Conservation (phyloP, 2,888 invertebrate species). For the Agrochola lota region DNA sequence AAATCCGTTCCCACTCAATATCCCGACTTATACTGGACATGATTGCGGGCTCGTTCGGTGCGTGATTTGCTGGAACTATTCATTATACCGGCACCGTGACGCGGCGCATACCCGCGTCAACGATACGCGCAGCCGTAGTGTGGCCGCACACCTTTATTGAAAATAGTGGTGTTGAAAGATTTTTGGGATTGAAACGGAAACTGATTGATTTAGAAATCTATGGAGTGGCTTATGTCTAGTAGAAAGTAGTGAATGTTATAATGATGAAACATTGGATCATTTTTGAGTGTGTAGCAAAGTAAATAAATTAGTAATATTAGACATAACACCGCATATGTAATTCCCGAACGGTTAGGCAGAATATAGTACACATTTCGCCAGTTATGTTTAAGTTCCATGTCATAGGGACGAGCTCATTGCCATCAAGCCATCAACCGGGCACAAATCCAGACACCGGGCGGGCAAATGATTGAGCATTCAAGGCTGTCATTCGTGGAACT, state of each 20-base stretch:
- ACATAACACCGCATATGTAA: neutral
- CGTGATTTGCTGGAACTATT: slow-evolving; percentile 68
- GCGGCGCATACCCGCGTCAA: slow-evolving; percentile 59
- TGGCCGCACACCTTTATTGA: slow-evolving; percentile 46
- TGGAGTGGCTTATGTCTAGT: neutral
- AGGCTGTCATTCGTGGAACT: too few relatives aligned
- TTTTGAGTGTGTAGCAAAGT: neutral
- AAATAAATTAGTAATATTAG: neutral
- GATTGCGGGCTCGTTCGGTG: slow-evolving; percentile 34
- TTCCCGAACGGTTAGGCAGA: neutral
- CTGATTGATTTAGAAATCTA: slow-evolving; percentile 42
- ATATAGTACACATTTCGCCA: neutral
- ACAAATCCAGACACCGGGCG: too few relatives aligned
- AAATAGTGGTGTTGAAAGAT: slow-evolving; percentile 22
- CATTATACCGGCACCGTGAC: slow-evolving; percentile 60
- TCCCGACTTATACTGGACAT: slow-evolving; percentile 15
- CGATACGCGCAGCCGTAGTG: slow-evolving; percentile 19
- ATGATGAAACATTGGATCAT: neutral
- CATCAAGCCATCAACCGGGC: too few relatives aligned
- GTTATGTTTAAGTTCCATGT: neutral
- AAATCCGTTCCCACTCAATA: slow-evolving; percentile 6
- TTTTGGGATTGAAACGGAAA: slow-evolving; percentile 3
- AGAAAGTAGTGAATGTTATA: too few relatives aligned
- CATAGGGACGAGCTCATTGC: neutral
- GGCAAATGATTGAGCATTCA: neutral